A percentile compares a stretch with the other conserved stretches of the same genome.
Conservation (phyloP, 2,797 vertebrate species). For the Antrozous pallidus region DNA sequence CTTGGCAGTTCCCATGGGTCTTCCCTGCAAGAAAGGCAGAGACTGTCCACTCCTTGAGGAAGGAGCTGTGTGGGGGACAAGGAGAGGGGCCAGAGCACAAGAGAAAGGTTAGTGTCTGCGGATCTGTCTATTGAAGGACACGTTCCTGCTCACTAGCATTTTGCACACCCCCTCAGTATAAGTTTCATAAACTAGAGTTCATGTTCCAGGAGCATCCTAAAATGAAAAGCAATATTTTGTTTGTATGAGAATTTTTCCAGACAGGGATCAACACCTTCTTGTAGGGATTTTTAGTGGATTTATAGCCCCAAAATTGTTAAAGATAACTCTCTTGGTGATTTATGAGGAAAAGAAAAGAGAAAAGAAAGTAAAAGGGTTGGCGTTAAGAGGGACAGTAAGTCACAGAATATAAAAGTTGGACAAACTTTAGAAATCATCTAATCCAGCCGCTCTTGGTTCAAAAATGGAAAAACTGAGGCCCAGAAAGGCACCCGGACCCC, state of each 20-base stretch:
- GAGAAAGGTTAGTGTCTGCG: neutral
- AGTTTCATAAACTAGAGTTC: neutral
- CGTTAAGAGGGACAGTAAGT: neutral
- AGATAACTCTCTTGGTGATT: neutral
- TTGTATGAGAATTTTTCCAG: neutral
- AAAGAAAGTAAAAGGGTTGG: neutral
- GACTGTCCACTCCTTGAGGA: neutral
- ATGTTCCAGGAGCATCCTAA: neutral
- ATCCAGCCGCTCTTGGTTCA: neutral
- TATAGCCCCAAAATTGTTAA: neutral
- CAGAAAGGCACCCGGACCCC: neutral
- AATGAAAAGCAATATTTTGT: neutral
- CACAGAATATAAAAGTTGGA: neutral
- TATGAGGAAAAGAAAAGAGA: neutral
- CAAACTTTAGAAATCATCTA: neutral
- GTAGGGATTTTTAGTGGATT: neutral
- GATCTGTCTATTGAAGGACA: neutral
- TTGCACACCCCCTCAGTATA: neutral
- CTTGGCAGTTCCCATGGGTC: neutral
- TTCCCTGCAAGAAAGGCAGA: neutral
- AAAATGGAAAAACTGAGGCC: neutral
- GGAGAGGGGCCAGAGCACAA: too few relatives aligned
- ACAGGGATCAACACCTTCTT: neutral
- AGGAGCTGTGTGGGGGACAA: neutral
- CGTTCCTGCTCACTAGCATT: neutral